A percentile compares a stretch with the other conserved stretches of the same genome.
phyloP scores from a whole-genome alignment of 2,797 vertebrate genomes.

The Mus caroli region DNA sequence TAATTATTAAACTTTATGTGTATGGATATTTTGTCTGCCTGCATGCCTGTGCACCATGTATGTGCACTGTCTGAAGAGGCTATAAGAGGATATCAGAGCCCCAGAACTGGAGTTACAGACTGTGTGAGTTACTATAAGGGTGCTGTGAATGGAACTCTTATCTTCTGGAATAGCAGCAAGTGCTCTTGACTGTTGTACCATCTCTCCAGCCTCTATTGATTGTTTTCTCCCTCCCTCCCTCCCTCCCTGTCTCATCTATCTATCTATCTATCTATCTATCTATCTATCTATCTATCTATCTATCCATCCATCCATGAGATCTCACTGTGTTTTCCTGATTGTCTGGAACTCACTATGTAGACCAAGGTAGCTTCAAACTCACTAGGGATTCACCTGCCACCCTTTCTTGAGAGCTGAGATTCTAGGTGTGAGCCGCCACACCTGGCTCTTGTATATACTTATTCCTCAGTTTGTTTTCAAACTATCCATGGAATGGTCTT shows the following conservation, averaged over 20 bases:
- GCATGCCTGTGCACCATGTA: neutral
- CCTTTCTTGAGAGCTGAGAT: neutral
- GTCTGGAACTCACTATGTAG: neutral
- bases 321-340: neutral
- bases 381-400: neutral
- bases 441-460: neutral
- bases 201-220: neutral
- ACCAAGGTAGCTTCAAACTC: neutral
- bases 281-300: too few relatives aligned
- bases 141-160: neutral
- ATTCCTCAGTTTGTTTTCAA: conserved; percentile 22
- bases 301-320: neutral
- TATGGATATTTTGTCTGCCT: neutral
- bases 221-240: neutral
- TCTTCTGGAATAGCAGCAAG: neutral
- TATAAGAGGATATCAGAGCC: neutral
- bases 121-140: neutral
- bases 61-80: neutral
- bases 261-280: too few relatives aligned
- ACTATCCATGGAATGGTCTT: neutral
- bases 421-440: neutral
- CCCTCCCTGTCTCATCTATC: neutral
- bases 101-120: neutral
- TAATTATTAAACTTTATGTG: neutral
- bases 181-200: neutral